Evolutionary conservation across 2,888 invertebrate species (phyloP), one percentile per base, ranked within the genome.

Genomic region (Mycogona germanica): DNA sequence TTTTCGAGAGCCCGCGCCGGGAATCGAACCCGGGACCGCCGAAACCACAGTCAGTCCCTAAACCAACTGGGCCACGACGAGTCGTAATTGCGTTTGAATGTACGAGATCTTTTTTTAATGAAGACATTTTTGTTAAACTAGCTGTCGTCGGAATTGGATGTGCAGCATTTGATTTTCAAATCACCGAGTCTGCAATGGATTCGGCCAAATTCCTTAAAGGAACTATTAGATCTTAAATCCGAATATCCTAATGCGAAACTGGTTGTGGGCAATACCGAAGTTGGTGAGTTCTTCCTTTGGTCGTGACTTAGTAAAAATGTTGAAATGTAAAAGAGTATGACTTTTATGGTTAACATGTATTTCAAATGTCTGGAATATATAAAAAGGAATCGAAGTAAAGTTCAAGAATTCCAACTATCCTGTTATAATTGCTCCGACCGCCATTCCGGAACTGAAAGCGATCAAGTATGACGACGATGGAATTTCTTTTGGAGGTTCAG

Each of bases 251-350:
- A 75, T 35, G 81, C 84, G 9, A 86, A 86, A 73, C 75, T 93
- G 23, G 78, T 95, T n/a, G 82, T 81, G 37, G 93, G 93, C 23
- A 92, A 92, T 65, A 87, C 89, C 0, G 92, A 93, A 76, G 75
- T 93, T 50, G 89, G 88, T 75, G 62, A 62, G 26, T 2, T 45
- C 7, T 9, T 26, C 4, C n/a, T 25, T 12, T 5, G 26, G 7
- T 45, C 17, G 17, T n/a, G n/a, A 12, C 64, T 70, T 30, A 67
- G 67, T 42, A 66, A 70, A 57, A 72, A 73, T 61, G 73, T 76
- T 74, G 58, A 29, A 32, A n/a, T n/a, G n/a, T n/a, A n/a, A n/a
- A n/a, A n/a, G n/a, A n/a, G n/a, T n/a, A n/a, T n/a, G n/a, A n/a
- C 38, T 21, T 19, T 21, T 19, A 3, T 19, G 29, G 25, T 12